Evolutionary conservation across 2,797 vertebrate species (phyloP).

Genomic region (Silurus aristotelis): DNA sequence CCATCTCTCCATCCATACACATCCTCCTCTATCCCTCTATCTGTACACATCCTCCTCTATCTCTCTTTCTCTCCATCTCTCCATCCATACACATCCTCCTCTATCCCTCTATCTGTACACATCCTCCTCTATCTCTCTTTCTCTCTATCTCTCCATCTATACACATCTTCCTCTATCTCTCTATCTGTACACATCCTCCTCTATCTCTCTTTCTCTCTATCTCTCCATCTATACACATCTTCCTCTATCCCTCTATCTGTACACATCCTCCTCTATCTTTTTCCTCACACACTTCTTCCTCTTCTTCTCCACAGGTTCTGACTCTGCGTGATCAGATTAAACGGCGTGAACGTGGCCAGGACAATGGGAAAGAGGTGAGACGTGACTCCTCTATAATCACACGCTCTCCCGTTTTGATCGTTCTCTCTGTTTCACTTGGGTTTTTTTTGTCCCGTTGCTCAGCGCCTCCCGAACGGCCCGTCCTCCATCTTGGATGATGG

Average conservation of each 20-base stretch:
- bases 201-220: too few species aligned
- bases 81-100: neutral
- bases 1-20: too few species aligned
- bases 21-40: neutral
- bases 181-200: too few species aligned
- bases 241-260: too few species aligned
- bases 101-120: neutral
- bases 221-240: too few species aligned
- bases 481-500: constrained; percentile 76
- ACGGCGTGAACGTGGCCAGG: constrained; percentile 75
- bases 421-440: neutral
- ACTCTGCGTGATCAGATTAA: constrained; percentile 78
- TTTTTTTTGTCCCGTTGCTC: constrained; percentile 39
- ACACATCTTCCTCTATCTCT: too few species aligned
- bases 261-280: neutral
- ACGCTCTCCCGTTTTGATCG: neutral
- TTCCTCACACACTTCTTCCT: constrained; percentile 7
- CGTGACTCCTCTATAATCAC: neutral
- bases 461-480: constrained; percentile 78
- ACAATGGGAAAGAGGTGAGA: constrained; percentile 78
- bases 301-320: constrained; percentile 64
- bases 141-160: too few species aligned
- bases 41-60: neutral
- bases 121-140: neutral
- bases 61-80: too few species aligned